Evolutionary conservation across 2,888 invertebrate species (phyloP).

Genomic region (Ametastegia equiseti): DNA sequence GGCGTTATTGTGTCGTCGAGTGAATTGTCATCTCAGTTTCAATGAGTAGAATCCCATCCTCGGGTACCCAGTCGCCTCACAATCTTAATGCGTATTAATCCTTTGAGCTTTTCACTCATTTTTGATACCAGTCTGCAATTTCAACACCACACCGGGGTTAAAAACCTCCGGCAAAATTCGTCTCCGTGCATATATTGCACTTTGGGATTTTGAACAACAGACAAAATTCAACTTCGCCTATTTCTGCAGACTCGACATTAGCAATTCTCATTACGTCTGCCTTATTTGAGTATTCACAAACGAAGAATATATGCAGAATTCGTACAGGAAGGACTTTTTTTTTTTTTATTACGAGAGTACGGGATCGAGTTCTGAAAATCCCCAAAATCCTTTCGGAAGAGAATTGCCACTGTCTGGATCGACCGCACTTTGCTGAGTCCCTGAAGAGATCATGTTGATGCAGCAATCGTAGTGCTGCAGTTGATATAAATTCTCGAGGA

Average conservation of each 20-base stretch:
- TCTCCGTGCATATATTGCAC: too few relatives aligned
- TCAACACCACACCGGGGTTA: too few relatives aligned
- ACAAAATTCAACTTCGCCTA: neutral
- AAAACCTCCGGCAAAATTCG: neutral
- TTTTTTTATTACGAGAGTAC: too few relatives aligned
- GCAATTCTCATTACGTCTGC: neutral
- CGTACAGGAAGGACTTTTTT: too few relatives aligned
- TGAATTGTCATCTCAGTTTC: constrained; percentile 42
- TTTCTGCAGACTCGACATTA: neutral
- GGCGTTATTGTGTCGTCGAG: constrained; percentile 31
- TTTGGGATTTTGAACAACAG: neutral
- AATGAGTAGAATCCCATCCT: constrained; percentile 28
- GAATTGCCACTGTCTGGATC: too few relatives aligned
- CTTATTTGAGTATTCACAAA: neutral
- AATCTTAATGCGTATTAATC: constrained; percentile 33
- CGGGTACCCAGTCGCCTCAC: neutral
- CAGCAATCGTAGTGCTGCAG: too few relatives aligned
- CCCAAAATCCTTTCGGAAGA: too few relatives aligned
- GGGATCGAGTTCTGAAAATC: too few relatives aligned
- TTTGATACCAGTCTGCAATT: constrained; percentile 15
- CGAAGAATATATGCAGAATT: too few relatives aligned
- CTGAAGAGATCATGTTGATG: too few relatives aligned
- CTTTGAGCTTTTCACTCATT: constrained; percentile 37
- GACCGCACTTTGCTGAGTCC: too few relatives aligned
- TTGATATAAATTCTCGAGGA: neutral